Percentiles rank a stretch among this genome's conserved stretches.
phyloP scores from a whole-genome alignment of 2,888 invertebrate genomes.

The Tetranychus truncatus region DNA sequence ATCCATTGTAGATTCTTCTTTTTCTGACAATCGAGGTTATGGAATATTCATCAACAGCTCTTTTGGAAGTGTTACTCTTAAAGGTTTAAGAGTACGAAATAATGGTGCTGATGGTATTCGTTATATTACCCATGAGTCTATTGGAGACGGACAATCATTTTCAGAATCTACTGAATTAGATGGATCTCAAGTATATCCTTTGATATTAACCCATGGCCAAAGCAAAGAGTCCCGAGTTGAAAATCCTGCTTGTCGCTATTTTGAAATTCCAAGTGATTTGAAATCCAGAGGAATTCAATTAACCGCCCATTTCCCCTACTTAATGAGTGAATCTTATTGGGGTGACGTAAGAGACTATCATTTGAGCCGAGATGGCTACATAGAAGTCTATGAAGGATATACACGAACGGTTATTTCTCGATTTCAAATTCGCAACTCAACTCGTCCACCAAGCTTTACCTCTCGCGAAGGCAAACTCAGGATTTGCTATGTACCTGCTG shows the following conservation, averaged over 20 bases:
- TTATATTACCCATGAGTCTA: constrained; percentile 59
- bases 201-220: constrained; percentile 62
- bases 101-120: constrained; percentile 80
- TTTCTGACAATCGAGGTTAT: constrained; percentile 63
- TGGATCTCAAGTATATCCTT: constrained; percentile 64
- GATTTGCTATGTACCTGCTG: constrained; percentile 55
- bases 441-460: constrained; percentile 69
- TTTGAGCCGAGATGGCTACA: constrained; percentile 19
- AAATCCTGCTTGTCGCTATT: constrained; percentile 19
- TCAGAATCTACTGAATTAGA: constrained; percentile 61
- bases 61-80: constrained; percentile 57
- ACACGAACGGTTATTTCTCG: constrained; percentile 50
- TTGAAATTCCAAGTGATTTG: constrained; percentile 12
- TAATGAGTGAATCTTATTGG: constrained; percentile 41
- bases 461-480: constrained; percentile 53
- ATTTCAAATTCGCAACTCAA: constrained; percentile 59
- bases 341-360: constrained; percentile 13
- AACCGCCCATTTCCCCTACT: constrained; percentile 65
- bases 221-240: constrained; percentile 35
- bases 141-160: constrained; percentile 34
- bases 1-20: constrained; percentile 55
- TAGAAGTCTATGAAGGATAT: constrained; percentile 27
- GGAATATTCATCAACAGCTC: constrained; percentile 76
- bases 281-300: constrained; percentile 47
- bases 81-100: constrained; percentile 54